Conservation (phyloP, 2,113 vertebrate species). For the Zeus faber region DNA sequence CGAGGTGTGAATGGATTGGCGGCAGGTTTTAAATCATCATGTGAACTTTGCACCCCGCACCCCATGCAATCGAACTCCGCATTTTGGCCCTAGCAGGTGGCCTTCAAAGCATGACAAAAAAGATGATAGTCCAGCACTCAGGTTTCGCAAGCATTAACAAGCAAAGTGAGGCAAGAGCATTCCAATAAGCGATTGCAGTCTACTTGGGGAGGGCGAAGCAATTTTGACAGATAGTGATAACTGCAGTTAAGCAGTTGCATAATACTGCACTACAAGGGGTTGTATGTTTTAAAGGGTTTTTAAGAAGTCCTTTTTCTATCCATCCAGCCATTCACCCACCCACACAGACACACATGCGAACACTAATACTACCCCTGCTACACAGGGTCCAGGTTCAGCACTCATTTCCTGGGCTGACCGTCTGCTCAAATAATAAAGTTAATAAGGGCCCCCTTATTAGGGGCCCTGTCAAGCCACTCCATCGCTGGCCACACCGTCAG, state of each 20-base stretch:
- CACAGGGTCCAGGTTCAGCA: conserved; percentile 75
- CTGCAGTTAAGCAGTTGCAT: not conserved
- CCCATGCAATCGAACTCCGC: conserved; percentile 57
- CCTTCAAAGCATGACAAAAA: conserved; percentile 29
- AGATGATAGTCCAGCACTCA: conserved; percentile 3
- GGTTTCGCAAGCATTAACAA: conserved; percentile 11
- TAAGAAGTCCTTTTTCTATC: too few relatives aligned
- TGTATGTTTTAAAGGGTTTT: not conserved
- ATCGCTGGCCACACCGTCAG: conserved; percentile 56
- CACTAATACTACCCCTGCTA: conserved; percentile 30
- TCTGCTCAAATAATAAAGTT: conserved; percentile 86
- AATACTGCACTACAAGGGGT: not conserved
- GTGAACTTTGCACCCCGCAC: conserved; percentile 59
- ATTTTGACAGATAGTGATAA: not conserved
- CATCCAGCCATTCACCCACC: not conserved
- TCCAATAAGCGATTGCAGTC: not conserved
- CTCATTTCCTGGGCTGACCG: conserved; percentile 91
- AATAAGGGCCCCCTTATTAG: conserved; percentile 83
- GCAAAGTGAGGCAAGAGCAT: not conserved
- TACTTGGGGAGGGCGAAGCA: too few relatives aligned
- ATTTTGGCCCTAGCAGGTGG: conserved; percentile 39
- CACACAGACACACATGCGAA: not conserved
- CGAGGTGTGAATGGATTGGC: conserved; percentile 16
- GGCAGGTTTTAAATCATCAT: conserved; percentile 50
- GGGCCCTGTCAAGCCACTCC: not conserved